Evolutionary conservation across 2,888 invertebrate genomes (phyloP).

Genomic region (Elgonia sp.): DNA sequence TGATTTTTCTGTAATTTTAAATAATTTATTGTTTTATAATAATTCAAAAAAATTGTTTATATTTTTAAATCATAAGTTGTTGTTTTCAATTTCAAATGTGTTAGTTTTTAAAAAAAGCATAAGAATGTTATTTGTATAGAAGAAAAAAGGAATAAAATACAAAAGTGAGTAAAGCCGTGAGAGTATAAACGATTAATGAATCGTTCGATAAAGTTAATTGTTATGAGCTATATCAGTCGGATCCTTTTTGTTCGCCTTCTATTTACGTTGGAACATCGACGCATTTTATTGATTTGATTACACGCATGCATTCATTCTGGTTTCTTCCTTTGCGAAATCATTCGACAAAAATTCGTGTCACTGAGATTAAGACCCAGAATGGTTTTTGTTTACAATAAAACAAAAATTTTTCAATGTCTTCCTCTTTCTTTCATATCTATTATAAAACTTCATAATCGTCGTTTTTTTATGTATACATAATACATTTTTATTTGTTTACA

Average conservation of each 20-base stretch:
- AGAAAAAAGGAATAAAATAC: too few relatives aligned
- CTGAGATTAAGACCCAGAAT: slow-evolving; percentile 10
- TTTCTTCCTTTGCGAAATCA: slow-evolving; percentile 74
- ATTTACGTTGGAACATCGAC: slow-evolving; percentile 45
- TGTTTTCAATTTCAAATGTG: too few relatives aligned
- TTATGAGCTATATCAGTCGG: too few relatives aligned
- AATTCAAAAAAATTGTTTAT: too few relatives aligned
- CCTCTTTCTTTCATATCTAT: background rate
- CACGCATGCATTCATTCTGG: slow-evolving; percentile 70
- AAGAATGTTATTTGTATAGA: too few relatives aligned
- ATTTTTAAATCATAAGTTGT: too few relatives aligned
- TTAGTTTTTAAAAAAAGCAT: too few relatives aligned
- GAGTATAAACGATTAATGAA: background rate
- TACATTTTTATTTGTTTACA: too few relatives aligned
- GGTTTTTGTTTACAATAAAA: background rate
- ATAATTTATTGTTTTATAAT: too few relatives aligned
- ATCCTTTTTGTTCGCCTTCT: slow-evolving; percentile 27
- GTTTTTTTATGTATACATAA: too few relatives aligned
- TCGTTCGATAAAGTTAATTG: slow-evolving; percentile 14
- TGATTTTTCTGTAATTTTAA: too few relatives aligned
- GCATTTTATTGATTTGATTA: slow-evolving; percentile 54
- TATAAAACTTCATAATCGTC: background rate
- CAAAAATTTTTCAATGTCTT: background rate
- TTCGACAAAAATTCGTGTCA: slow-evolving; percentile 8
- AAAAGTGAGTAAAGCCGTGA: too few relatives aligned